These are phyloP conservation scores for Alectoris magna DNA, from an alignment of 2,797 vertebrate genomes.

Conservation along the genomic window DNA sequence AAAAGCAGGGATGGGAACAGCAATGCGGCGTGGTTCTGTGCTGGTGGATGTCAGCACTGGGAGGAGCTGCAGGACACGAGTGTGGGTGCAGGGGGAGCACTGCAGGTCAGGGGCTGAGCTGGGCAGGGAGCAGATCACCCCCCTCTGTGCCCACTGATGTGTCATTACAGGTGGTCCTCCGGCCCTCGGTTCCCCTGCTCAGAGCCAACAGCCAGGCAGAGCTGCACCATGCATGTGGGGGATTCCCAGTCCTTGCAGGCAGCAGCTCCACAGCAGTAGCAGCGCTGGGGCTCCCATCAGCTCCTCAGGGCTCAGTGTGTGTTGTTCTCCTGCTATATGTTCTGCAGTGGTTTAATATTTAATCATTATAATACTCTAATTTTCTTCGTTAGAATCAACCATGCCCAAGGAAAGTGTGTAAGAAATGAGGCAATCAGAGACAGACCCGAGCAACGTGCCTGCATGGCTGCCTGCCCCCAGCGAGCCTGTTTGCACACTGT, in stretches of 20 bases:
- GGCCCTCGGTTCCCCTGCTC: background rate
- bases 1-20: constrained; percentile 34
- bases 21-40: background rate
- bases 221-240: background rate
- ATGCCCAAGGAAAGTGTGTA: background rate
- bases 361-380: background rate
- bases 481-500: background rate
- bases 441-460: background rate
- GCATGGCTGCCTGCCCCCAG: too few species aligned
- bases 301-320: background rate
- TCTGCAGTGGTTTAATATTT: background rate
- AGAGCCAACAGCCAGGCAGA: background rate
- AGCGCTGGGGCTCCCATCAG: background rate
- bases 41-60: background rate
- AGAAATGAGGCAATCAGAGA: background rate
- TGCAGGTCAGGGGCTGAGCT: background rate
- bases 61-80: background rate
- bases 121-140: background rate
- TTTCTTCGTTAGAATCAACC: background rate
- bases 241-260: background rate
- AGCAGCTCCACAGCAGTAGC: background rate
- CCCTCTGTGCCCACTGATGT: background rate
- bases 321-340: background rate
- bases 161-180: too few species aligned
- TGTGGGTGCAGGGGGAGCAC: background rate